A percentile compares a stretch with the other conserved stretches of the same genome.
Conservation (phyloP, 2,888 invertebrate species). For the Drosophila birchii region DNA sequence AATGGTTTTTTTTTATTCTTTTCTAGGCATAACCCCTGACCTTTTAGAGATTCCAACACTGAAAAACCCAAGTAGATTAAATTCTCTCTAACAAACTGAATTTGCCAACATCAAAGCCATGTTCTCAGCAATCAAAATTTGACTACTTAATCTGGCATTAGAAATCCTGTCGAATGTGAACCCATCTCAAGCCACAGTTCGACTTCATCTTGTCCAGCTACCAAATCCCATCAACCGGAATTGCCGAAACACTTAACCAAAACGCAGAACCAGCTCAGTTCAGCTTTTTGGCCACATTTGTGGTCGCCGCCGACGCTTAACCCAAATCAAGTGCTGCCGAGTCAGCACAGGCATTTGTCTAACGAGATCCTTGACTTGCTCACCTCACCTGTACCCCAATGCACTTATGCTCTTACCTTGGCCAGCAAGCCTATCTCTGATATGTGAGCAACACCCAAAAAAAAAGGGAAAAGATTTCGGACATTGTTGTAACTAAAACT, state of each 20-base stretch:
- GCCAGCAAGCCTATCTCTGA: slow-evolving; percentile 9
- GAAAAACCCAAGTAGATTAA: background rate
- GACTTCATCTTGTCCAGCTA: background rate
- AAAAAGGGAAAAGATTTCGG: background rate
- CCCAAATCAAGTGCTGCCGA: slow-evolving; percentile 53
- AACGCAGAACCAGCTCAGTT: background rate
- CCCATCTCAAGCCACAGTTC: slow-evolving; percentile 11
- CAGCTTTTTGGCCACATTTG: slow-evolving; percentile 9
- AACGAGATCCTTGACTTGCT: slow-evolving; percentile 41
- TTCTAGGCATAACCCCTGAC: background rate
- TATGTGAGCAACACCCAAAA: background rate
- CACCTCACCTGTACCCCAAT: slow-evolving; percentile 7
- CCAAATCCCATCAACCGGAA: slow-evolving; percentile 42
- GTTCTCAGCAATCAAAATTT: slow-evolving; percentile 22
- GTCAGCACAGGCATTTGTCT: slow-evolving; percentile 51
- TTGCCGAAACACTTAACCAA: slow-evolving; percentile 28
- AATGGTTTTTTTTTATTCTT: background rate
- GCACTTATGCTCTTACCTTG: slow-evolving; percentile 28
- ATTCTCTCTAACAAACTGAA: background rate
- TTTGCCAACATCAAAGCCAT: slow-evolving; percentile 17
- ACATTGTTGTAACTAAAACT: background rate
- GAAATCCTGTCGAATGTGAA: slow-evolving; percentile 12
- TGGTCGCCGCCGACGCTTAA: slow-evolving; percentile 12
- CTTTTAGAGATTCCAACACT: background rate
- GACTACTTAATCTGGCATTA: slow-evolving; percentile 32